Evolutionary conservation across 2,888 invertebrate genomes (phyloP), one percentile per base, ranked within the genome.

Genomic region (Galeruca laticollis): DNA sequence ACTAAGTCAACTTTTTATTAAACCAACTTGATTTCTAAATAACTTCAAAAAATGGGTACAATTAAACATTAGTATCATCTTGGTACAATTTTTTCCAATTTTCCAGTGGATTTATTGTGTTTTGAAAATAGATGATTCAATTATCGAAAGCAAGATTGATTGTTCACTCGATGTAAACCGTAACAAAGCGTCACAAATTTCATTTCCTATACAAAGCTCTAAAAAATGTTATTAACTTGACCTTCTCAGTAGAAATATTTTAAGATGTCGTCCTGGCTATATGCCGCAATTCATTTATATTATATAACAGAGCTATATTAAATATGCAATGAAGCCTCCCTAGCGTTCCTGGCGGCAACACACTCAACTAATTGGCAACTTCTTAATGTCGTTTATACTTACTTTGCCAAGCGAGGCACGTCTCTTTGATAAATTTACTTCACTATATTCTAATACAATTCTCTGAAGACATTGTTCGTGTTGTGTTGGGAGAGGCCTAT

Each of bases 321-420:
- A 83, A 83, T 84, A 84, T 84, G 84, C 84, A 84, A 84, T 84
- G 83, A 83, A 82, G 79, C 80, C 76, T 65, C 74, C 73, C 73
- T 76, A 77, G 76, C 81, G 81, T 81, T 81, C 80, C 81, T 78
- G 78, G 80, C 83, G 82, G 82, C 83, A 81, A 81, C 83, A 83
- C 83, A 82, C 82, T 82, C 83, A 83, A 83, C 85, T 85, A 85
- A 85, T 85, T 85, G 85, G 84, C 85, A 85, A 85, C 85, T 85
- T 85, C 85, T 85, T 85, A 85, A 85, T 84, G 84, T 85, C 85
- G 85, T 86, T 86, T 86, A 85, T 84, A 85, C 85, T 85, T 86
- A 85, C 85, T 85, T 84, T 85, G 81, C 84, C 82, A 85, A 80
- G 83, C 84, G 81, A 83, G 81, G 84, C 85, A 85, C 85, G 85